Conservation (phyloP, 1,140 invertebrate species). For the Rhyacophila brunnea region DNA sequence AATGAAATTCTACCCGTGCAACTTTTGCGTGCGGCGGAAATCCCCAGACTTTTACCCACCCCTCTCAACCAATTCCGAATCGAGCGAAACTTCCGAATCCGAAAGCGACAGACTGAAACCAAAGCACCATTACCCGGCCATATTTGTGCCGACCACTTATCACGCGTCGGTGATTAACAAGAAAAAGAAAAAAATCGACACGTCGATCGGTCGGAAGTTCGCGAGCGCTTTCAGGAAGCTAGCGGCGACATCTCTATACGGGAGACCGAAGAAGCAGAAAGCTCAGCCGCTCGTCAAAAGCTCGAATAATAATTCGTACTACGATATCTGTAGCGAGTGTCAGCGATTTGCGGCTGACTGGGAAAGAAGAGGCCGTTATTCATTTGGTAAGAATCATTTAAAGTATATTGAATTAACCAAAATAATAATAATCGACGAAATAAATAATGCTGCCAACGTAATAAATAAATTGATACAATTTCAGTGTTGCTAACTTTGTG, state of each 20-base stretch:
- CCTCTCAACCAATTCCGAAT: conserved; percentile 48
- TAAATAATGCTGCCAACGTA: too few species aligned
- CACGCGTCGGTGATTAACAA: conserved; percentile 11
- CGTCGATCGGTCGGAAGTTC: conserved; percentile 27
- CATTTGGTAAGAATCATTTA: conserved; percentile 17
- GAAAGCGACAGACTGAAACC: conserved; percentile 41
- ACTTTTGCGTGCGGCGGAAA: conserved; percentile 19
- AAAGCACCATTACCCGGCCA: conserved; percentile 7
- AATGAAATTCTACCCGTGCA: conserved; percentile 31
- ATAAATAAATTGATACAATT: too few species aligned
- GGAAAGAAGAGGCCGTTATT: conserved; percentile 15
- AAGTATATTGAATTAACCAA: too few species aligned
- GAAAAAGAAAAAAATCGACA: conserved; percentile 17
- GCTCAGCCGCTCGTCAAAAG: conserved; percentile 1
- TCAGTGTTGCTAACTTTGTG: too few species aligned
- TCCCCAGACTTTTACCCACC: conserved; percentile 49
- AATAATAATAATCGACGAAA: too few species aligned
- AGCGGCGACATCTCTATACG: conserved; percentile 15
- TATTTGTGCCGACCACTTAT: not conserved
- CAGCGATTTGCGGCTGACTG: conserved; percentile 9
- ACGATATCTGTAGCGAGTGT: conserved; percentile 28
- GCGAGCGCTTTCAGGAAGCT: conserved; percentile 29
- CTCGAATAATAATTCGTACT: conserved; percentile 7
- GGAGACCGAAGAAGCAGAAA: conserved; percentile 12
- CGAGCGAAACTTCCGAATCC: conserved; percentile 46